Evolutionary conservation across 2,888 invertebrate species (phyloP), one percentile per base, ranked within the genome.

Genomic region (Antheraea yamamai): DNA sequence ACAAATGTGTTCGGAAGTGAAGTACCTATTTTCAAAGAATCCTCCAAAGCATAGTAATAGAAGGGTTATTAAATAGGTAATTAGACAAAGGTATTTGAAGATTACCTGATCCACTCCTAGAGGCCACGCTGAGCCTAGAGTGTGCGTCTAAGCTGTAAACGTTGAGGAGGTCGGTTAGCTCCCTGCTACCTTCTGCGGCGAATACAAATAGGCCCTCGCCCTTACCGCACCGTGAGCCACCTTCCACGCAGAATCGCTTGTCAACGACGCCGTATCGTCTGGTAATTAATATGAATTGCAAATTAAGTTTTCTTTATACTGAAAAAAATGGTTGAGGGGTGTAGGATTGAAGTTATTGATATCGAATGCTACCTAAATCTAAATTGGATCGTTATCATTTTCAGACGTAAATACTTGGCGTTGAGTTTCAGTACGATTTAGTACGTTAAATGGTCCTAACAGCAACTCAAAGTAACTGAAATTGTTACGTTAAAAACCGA

Each of bases 191-290:
- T 87, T 97, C 97, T 0, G 97, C 97, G 47, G 97, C 96, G 82
- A 98, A 95, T 61, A 98, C 97, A 89, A 97, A 97, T 70, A 98
- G 94, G 0, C 98, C 98, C 87, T 97, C 97, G 35, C 97, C 98
- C 84, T 96, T 96, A 12, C 98, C 98, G 93, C 98, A 98, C 76
- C 98, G 95, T 1, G 98, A 97, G 1, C 98, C 98, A 0, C 98
- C 98, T 89, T 98, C 98, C 90, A 98, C 98, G 88, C 98, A 98
- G 91, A 98, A 98, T 79, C 97, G 95, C 76, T 97, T 97, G 85
- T 98, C 98, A 23, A 98, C 97, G 73, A 97, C 96, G 35, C 98
- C 98, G 93, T 97, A 98, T 77, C 98, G 96, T 83, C 98, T 96
- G 89, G 87, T 88, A 81, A 39, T 70, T 20, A 39, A 70, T 7